Evolutionary conservation across 2,888 invertebrate species (phyloP), one percentile per base, ranked within the genome.

Genomic region (Callyntrura guangdongensis): DNA sequence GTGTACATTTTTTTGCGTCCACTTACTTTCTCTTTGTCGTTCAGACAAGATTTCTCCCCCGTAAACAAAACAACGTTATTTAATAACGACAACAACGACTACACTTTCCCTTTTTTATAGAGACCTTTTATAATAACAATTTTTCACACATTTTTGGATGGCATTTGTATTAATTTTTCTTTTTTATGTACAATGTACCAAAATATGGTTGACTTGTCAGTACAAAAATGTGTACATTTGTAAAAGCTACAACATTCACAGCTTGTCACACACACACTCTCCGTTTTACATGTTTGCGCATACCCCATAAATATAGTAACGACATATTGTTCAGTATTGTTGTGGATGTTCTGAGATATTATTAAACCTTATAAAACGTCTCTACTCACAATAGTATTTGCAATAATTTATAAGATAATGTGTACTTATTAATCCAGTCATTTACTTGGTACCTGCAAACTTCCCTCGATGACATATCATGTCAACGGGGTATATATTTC

Each of bases 361-460:
- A 53, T 79, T 79, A 53, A 53, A 36, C 36, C 36, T 36, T 79
- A 56, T 79, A 79, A 53, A 2, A 14, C 53, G 3, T 56, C 8
- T 11, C 25, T 56, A 79, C 20, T 79, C 27, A 53, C 45, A 79
- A 49, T 77, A 47, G 14, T 8, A 11, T 77, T 79, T 59, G 27
- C 8, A 27, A 27, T 25, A 74, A 27, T 36, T 79, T 79, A 79
- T 56, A 36, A 17, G 56, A 79, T 84, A 67, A 59, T 84, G 69
- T 84, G 84, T 82, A 82, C 82, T 81, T 61, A 53, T 22, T 77
- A 82, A 89, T 67, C 45, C 83, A 89, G 82, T 89, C 82, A 89
- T 83, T 74, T 85, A 14, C 14, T 77, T 83, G 27, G 83, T 77
- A 83, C 88, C 74, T 83, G 77, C 81, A 36, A 36, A 36, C 2